Percentiles rank a stretch among this genome's conserved stretches.
Evolutionary conservation across 1,140 invertebrate genomes (phyloP).

Genomic region (Trachelipus rathkii): DNA sequence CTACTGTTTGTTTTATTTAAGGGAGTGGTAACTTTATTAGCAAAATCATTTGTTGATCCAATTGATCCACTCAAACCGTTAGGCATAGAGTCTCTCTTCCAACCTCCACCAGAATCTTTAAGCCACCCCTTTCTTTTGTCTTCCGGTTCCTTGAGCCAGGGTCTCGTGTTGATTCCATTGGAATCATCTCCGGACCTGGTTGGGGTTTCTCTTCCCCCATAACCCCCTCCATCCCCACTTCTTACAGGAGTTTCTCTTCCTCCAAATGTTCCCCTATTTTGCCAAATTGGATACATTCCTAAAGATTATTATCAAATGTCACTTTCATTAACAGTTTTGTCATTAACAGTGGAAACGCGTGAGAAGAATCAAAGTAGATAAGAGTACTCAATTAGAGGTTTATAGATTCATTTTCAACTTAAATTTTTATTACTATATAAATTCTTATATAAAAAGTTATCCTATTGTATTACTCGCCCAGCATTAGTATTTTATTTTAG

Average conservation of each 20-base stretch:
- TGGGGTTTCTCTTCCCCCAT: not conserved
- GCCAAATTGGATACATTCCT: not conserved
- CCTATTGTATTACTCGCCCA: not conserved
- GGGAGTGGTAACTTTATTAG: not conserved
- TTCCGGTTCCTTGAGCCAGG: not conserved
- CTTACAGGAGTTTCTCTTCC: not conserved
- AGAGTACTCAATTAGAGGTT: not conserved
- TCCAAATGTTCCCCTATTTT: not conserved
- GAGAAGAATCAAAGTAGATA: too few species aligned
- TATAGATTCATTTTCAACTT: not conserved
- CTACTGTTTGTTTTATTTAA: conserved; percentile 27
- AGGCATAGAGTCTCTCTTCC: not conserved
- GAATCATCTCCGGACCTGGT: not conserved
- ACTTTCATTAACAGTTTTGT: not conserved
- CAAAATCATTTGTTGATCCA: not conserved
- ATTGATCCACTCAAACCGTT: not conserved
- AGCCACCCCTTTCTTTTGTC: not conserved
- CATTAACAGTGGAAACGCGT: too few species aligned
- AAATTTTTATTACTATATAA: not conserved
- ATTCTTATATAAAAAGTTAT: not conserved
- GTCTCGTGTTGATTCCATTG: not conserved
- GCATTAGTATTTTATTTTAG: not conserved
- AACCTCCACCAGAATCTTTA: not conserved
- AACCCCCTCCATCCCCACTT: not conserved
- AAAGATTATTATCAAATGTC: not conserved